Evolutionary conservation across 2,888 invertebrate species (phyloP).

Genomic region (Bruchidius siliquastri): DNA sequence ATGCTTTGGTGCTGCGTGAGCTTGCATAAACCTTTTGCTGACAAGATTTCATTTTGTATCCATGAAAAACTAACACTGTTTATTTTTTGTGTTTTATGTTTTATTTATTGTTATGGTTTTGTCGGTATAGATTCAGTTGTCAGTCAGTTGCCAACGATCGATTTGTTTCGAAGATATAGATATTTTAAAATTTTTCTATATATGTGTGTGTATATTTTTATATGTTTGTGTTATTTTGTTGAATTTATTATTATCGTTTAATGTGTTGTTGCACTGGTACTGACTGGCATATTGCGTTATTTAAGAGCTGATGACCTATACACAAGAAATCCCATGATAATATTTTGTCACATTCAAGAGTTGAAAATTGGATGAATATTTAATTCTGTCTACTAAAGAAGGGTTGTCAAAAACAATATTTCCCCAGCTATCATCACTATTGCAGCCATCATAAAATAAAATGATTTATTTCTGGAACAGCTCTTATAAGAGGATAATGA

Average conservation of each 20-base stretch:
- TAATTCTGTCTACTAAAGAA: too few species aligned
- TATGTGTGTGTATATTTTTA: slow-evolving; percentile 40
- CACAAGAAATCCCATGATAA: not conserved
- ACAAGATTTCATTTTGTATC: not conserved
- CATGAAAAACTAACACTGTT: slow-evolving; percentile 23
- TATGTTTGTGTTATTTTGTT: slow-evolving; percentile 33
- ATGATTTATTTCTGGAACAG: too few species aligned
- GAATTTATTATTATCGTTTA: slow-evolving; percentile 23
- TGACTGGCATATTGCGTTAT: not conserved
- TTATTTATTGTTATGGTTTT: slow-evolving; percentile 32
- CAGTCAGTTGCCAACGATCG: slow-evolving; percentile 37
- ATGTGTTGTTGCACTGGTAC: not conserved
- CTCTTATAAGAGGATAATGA: too few species aligned
- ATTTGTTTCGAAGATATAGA: slow-evolving; percentile 27
- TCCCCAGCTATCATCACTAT: too few species aligned
- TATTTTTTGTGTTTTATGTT: slow-evolving; percentile 30
- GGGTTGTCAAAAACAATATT: too few species aligned
- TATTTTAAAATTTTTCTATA: slow-evolving; percentile 39
- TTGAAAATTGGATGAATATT: too few species aligned
- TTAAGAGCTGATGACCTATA: not conserved
- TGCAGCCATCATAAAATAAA: too few species aligned
- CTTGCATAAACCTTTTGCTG: not conserved
- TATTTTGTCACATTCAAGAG: not conserved
- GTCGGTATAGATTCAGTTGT: slow-evolving; percentile 14
- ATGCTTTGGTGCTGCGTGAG: slow-evolving; percentile 33